Evolutionary conservation across 1,140 invertebrate species (phyloP).

Genomic region (Ectropis grisescens): DNA sequence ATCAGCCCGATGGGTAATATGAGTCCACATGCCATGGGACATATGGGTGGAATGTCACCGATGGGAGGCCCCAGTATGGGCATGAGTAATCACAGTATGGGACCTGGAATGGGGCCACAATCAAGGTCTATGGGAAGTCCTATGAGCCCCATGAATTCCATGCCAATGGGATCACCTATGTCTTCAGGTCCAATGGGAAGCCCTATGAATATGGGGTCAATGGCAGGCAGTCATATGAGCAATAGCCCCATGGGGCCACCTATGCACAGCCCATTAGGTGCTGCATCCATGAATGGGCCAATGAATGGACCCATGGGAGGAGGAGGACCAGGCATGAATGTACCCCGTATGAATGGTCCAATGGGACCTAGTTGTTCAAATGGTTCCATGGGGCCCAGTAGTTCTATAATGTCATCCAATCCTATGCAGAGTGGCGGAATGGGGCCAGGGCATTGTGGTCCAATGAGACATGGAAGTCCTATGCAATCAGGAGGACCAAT

Average conservation of each 20-base stretch:
- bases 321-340: conserved; percentile 67
- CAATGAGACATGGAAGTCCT: conserved; percentile 67
- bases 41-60: conserved; percentile 66
- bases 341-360: conserved; percentile 65
- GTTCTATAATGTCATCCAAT: conserved; percentile 66
- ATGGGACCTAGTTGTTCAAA: conserved; percentile 68
- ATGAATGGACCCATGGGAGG: conserved; percentile 69
- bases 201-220: conserved; percentile 75
- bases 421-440: conserved; percentile 62
- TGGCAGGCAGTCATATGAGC: conserved; percentile 72
- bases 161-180: conserved; percentile 80
- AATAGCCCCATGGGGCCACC: conserved; percentile 76
- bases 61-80: conserved; percentile 70
- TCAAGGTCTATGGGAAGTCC: conserved; percentile 74
- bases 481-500: conserved; percentile 51
- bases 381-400: conserved; percentile 61
- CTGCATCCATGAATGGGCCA: conserved; percentile 64
- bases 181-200: conserved; percentile 79
- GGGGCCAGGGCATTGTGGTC: conserved; percentile 65
- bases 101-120: conserved; percentile 69
- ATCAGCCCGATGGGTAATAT: conserved; percentile 79
- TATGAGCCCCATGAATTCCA: conserved; percentile 79
- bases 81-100: conserved; percentile 68
- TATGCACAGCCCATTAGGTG: conserved; percentile 69
- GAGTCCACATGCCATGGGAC: conserved; percentile 75